Evolutionary conservation across 2,113 vertebrate genomes (phyloP).

Genomic region (Corythornis cristatus): DNA sequence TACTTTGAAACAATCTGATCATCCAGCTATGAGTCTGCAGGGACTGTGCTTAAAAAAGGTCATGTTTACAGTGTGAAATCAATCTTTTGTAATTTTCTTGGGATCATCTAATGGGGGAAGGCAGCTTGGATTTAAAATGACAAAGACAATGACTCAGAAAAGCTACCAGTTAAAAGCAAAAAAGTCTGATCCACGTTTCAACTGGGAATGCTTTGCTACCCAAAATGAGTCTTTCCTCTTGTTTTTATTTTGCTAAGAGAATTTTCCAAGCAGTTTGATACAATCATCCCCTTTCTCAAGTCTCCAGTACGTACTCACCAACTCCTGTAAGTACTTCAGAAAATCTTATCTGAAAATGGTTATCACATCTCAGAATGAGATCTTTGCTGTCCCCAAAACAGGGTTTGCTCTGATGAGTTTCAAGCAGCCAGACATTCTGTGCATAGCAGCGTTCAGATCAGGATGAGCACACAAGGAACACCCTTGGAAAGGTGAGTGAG

Average conservation of each 20-base stretch:
- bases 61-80: neutral
- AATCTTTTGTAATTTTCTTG: neutral
- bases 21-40: neutral
- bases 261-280: neutral
- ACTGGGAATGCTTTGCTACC: neutral
- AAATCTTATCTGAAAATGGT: neutral
- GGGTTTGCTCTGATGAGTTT: accelerated
- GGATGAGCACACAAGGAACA: neutral
- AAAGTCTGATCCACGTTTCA: neutral
- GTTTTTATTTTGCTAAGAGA: neutral
- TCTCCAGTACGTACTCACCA: neutral
- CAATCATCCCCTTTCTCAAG: neutral
- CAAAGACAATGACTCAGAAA: neutral
- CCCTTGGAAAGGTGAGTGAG: neutral
- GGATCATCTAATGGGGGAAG: neutral
- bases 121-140: neutral
- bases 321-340: neutral
- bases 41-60: neutral
- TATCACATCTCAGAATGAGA: neutral
- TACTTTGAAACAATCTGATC: neutral
- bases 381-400: neutral
- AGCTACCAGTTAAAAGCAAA: neutral
- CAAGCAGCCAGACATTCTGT: neutral
- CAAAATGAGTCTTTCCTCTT: neutral
- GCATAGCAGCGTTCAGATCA: neutral